Evolutionary conservation across 2,113 vertebrate genomes (phyloP).

Genomic region (Oxyruncus cristatus): DNA sequence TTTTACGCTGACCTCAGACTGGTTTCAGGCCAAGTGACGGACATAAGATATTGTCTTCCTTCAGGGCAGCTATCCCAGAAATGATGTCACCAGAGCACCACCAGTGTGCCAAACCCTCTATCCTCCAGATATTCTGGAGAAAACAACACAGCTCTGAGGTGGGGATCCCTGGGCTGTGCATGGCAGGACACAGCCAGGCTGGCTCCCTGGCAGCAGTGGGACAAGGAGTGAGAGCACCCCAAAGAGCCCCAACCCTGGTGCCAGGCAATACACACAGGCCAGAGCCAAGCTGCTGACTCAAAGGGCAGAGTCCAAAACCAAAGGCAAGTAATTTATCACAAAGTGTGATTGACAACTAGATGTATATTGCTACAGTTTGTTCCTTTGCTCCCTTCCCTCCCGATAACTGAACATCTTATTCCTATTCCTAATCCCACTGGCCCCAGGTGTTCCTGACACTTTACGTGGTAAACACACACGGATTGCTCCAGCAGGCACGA

Average conservation of each 20-base stretch:
- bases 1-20: not conserved
- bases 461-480: not conserved
- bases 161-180: rapidly evolving
- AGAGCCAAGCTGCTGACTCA: not conserved
- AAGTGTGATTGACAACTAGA: rapidly evolving
- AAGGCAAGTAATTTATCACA: not conserved
- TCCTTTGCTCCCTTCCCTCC: not conserved
- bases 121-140: not conserved
- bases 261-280: not conserved
- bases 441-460: not conserved
- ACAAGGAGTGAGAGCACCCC: not conserved
- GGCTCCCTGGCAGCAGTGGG: not conserved
- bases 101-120: not conserved
- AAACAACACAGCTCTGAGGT: rapidly evolving
- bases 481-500: not conserved
- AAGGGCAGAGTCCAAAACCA: not conserved
- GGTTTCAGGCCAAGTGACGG: not conserved
- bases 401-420: not conserved
- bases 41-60: not conserved
- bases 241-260: not conserved
- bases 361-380: not conserved
- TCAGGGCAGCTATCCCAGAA: not conserved
- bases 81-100: not conserved
- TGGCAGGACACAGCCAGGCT: not conserved
- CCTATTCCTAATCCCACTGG: not conserved